A percentile compares a stretch with the other conserved stretches of the same genome.
phyloP scores from a whole-genome alignment of 2,888 invertebrate genomes.

The Metellina segmentata region DNA sequence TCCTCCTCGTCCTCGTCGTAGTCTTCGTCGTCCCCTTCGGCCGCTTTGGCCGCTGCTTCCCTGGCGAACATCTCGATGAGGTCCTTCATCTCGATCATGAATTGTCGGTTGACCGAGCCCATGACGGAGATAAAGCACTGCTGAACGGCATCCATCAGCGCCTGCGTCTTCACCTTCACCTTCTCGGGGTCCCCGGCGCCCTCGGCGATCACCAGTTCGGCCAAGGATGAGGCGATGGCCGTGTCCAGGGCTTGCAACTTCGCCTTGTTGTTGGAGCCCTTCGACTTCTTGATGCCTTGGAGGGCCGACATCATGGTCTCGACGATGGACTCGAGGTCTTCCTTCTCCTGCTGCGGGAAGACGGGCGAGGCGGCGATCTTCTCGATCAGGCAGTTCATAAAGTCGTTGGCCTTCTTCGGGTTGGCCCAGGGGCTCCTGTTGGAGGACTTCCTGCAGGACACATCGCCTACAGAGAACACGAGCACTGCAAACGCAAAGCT shows the following conservation, averaged over 20 bases:
- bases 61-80: slow-evolving; percentile 53
- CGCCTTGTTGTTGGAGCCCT: background rate
- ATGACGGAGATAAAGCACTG: slow-evolving; percentile 46
- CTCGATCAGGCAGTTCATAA: slow-evolving; percentile 62
- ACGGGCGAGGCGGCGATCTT: slow-evolving; percentile 38
- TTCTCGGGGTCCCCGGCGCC: slow-evolving; percentile 7
- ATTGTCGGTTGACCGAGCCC: slow-evolving; percentile 34
- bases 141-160: slow-evolving; percentile 9
- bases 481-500: slow-evolving; percentile 45
- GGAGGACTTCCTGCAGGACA: background rate
- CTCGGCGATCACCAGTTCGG: slow-evolving; percentile 59
- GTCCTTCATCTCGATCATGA: slow-evolving; percentile 61
- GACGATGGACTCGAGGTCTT: slow-evolving; percentile 58
- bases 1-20: background rate
- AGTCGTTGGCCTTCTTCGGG: slow-evolving; percentile 37
- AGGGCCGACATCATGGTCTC: slow-evolving; percentile 59
- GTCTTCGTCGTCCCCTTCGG: background rate
- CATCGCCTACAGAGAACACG: slow-evolving; percentile 23
- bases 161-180: slow-evolving; percentile 40
- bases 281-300: background rate
- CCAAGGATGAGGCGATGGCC: slow-evolving; percentile 63
- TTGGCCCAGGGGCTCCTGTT: slow-evolving; percentile 53
- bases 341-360: slow-evolving; percentile 59
- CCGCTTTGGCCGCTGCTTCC: slow-evolving; percentile 26
- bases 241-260: slow-evolving; percentile 55